Conservation (phyloP, 2,888 invertebrate species). For the Mycalesis mineus region DNA sequence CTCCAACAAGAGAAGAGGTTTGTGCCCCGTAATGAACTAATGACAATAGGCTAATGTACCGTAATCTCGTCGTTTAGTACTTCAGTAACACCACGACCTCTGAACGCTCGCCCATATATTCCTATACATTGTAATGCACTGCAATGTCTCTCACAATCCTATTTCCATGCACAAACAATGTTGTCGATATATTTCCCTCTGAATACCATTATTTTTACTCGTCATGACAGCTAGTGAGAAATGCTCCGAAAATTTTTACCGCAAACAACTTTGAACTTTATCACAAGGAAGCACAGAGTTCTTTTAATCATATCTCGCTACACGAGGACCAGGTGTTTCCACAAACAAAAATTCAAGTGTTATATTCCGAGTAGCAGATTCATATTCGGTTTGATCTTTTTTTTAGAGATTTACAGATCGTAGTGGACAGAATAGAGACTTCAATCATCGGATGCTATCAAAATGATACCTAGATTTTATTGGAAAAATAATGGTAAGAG, state of each 20-base stretch:
- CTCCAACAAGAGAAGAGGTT: too few species aligned
- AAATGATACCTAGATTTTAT: not conserved
- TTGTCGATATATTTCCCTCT: slow-evolving; percentile 48
- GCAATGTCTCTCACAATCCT: slow-evolving; percentile 28
- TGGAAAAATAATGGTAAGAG: too few species aligned
- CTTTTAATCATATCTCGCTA: slow-evolving; percentile 24
- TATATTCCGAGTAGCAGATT: slow-evolving; percentile 50
- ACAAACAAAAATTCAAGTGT: slow-evolving; percentile 56
- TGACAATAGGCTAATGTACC: too few species aligned
- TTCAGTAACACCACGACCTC: too few species aligned
- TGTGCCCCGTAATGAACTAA: too few species aligned
- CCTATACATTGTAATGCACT: not conserved
- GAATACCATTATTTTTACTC: slow-evolving; percentile 52
- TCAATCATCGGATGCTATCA: not conserved
- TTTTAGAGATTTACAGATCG: not conserved
- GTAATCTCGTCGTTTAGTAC: too few species aligned
- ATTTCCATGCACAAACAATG: slow-evolving; percentile 44
- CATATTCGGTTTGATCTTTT: slow-evolving; percentile 38
- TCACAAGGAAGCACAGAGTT: slow-evolving; percentile 4
- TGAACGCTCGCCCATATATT: not conserved
- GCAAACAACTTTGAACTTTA: slow-evolving; percentile 28
- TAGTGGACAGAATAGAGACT: too few species aligned
- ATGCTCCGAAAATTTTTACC: slow-evolving; percentile 26
- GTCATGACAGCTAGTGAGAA: slow-evolving; percentile 48
- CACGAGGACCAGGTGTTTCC: slow-evolving; percentile 53